Evolutionary conservation across 2,113 vertebrate genomes (phyloP).

Genomic region (Phasianus colchicus): DNA sequence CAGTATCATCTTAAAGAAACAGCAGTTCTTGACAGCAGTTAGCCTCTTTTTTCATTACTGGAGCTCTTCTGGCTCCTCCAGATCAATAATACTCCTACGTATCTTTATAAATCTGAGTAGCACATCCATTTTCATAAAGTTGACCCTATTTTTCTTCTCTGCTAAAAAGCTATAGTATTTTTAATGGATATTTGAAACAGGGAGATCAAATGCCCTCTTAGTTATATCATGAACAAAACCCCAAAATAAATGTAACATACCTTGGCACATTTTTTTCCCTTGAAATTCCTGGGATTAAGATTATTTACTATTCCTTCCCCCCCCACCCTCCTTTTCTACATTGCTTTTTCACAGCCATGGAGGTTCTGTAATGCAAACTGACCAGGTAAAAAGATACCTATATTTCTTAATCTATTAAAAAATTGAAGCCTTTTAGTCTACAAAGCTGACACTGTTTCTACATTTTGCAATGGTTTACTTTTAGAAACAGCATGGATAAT

Average conservation of each 20-base stretch:
- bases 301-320: not conserved
- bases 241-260: not conserved
- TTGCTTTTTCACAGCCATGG: not conserved
- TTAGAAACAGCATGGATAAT: not conserved
- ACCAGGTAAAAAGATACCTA: not conserved
- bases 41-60: conserved; percentile 40
- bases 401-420: not conserved
- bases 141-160: conserved; percentile 51
- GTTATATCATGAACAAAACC: not conserved
- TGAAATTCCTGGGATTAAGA: not conserved
- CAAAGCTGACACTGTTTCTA: not conserved
- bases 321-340: not conserved
- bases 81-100: conserved; percentile 35
- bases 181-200: conserved; percentile 22
- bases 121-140: conserved; percentile 39
- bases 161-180: conserved; percentile 49
- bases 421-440: not conserved
- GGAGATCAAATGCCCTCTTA: conserved; percentile 50
- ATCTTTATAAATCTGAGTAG: conserved; percentile 61
- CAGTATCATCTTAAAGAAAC: not conserved
- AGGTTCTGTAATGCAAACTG: not conserved
- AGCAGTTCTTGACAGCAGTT: not conserved
- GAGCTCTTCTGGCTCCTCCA: conserved; percentile 1
- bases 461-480: not conserved
- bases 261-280: conserved; percentile 16